Evolutionary conservation across 2,113 vertebrate genomes (phyloP).

Genomic region (Xiphophorus maculatus): DNA sequence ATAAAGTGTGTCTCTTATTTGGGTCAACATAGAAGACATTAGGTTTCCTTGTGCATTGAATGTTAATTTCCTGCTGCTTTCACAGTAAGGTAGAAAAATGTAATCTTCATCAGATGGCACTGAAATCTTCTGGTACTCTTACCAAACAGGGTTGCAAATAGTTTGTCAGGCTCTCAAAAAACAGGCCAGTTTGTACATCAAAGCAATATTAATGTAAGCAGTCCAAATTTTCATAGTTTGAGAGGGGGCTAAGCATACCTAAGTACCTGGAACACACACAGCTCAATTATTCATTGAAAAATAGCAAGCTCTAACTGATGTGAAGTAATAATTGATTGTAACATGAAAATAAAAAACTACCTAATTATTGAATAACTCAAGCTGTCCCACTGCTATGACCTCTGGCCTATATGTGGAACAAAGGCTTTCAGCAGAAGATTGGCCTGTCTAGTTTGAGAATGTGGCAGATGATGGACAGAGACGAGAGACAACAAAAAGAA

Average conservation of each 20-base stretch:
- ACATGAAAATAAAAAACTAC: constrained; percentile 32
- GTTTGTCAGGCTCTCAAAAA: background rate
- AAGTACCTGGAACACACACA: background rate
- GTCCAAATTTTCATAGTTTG: background rate
- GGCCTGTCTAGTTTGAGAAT: constrained; percentile 57
- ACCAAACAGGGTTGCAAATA: background rate
- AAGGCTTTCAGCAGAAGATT: constrained; percentile 69
- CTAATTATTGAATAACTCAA: constrained; percentile 63
- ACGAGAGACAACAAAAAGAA: constrained; percentile 16
- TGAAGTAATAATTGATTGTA: constrained; percentile 49
- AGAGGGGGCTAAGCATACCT: background rate
- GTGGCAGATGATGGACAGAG: constrained; percentile 62
- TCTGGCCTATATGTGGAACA: constrained; percentile 51
- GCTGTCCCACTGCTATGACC: constrained; percentile 49
- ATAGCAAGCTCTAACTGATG: background rate
- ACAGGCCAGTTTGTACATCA: background rate
- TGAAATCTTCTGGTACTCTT: background rate
- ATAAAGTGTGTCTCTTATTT: too few relatives aligned
- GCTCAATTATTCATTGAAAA: background rate
- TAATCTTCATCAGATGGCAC: background rate
- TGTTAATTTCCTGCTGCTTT: too few relatives aligned
- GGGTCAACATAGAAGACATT: too few relatives aligned
- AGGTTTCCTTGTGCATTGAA: too few relatives aligned
- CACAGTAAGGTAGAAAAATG: too few relatives aligned
- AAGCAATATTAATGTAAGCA: background rate